Evolutionary conservation across 1,140 invertebrate genomes (phyloP).

Genomic region (Coenobita brevimanus): DNA sequence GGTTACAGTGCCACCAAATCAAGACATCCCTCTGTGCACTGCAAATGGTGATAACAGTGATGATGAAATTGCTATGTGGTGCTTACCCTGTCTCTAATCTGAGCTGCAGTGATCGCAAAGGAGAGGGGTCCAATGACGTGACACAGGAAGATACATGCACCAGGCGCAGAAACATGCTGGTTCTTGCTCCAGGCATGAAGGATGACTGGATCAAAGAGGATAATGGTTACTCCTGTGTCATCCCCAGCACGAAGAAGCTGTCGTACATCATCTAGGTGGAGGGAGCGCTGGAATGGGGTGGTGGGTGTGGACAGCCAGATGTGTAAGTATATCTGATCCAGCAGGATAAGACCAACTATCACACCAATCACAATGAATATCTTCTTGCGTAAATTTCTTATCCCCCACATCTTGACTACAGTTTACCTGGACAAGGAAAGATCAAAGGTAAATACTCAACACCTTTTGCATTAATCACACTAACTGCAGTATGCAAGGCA

Average conservation of each 20-base stretch:
- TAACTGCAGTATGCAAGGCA: too few species aligned
- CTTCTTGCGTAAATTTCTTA: constrained; percentile 36
- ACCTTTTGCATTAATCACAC: too few species aligned
- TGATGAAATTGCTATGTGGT: too few species aligned
- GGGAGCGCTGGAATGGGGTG: constrained; percentile 47
- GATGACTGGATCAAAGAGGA: constrained; percentile 58
- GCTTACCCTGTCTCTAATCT: constrained; percentile 59
- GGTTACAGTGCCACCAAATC: too few species aligned
- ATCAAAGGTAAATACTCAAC: too few species aligned
- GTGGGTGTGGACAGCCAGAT: constrained; percentile 36
- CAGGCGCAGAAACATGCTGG: constrained; percentile 30
- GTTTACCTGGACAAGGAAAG: background rate
- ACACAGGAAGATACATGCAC: constrained; percentile 61
- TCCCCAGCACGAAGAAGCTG: constrained; percentile 44
- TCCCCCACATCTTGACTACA: constrained; percentile 27
- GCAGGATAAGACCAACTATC: constrained; percentile 35
- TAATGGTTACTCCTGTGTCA: constrained; percentile 37
- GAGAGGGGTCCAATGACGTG: constrained; percentile 58
- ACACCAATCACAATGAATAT: constrained; percentile 25
- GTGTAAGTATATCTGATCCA: constrained; percentile 52
- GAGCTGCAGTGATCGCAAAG: constrained; percentile 47
- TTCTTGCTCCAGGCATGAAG: constrained; percentile 54
- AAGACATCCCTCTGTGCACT: too few species aligned
- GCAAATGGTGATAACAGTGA: too few species aligned
- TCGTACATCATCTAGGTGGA: constrained; percentile 58